Conservation (phyloP, 2,113 vertebrate species). For the Stomatorhinus ivindoensis region DNA sequence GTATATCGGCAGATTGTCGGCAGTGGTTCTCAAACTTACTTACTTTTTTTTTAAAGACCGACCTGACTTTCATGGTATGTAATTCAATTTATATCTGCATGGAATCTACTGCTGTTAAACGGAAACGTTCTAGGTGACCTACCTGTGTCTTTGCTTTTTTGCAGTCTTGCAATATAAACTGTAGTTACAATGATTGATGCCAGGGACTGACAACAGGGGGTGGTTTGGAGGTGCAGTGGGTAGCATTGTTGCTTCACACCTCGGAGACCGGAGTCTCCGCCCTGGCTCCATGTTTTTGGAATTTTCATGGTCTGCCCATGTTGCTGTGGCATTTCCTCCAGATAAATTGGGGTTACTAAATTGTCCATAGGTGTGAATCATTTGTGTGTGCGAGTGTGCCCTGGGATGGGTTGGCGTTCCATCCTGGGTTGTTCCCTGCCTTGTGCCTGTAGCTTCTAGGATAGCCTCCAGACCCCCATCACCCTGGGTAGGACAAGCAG, state of each 20-base stretch:
- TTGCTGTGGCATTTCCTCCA: neutral
- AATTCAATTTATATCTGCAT: neutral
- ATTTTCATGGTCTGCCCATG: neutral
- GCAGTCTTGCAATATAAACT: neutral
- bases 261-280: neutral
- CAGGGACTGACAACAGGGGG: neutral
- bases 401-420: neutral
- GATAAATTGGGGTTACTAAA: neutral
- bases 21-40: neutral
- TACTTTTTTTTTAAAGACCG: neutral
- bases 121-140: neutral
- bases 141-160: neutral
- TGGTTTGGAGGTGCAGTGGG: neutral
- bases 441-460: neutral
- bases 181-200: neutral
- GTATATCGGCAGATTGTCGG: neutral
- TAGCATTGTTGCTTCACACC: neutral
- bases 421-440: neutral
- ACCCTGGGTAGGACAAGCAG: neutral
- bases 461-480: neutral
- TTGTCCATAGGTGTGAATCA: neutral
- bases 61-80: neutral
- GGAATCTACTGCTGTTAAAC: neutral
- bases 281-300: neutral
- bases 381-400: neutral